These are phyloP conservation scores for Stichodactyla helianthus DNA, from an alignment of 64 coral and sea anemone species.

Conservation along the genomic window DNA sequence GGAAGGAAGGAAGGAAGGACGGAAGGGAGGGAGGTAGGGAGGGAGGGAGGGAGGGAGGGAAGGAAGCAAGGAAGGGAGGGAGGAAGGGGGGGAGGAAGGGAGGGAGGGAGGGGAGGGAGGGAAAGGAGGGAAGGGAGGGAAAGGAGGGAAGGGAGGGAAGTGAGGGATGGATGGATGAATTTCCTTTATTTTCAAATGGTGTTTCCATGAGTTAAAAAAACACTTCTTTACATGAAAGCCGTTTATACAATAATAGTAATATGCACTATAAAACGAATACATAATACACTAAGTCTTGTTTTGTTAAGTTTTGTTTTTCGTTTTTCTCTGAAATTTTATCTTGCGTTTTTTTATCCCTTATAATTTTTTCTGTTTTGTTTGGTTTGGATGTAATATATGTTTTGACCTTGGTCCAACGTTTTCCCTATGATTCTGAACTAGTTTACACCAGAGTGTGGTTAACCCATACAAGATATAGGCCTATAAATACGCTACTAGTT, in stretches of 20 bases:
- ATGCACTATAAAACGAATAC: no score
- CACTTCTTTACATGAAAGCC: no score
- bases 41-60: not conserved
- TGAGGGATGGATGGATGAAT: no score
- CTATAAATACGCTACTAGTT: not conserved
- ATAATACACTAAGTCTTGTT: no score
- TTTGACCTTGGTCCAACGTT: not conserved
- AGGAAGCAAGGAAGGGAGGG: not conserved
- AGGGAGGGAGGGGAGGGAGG: not conserved
- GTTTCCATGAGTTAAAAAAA: no score
- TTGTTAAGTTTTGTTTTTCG: no score
- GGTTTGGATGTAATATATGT: not conserved
- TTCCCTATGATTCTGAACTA: not conserved
- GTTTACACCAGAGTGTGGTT: not conserved
- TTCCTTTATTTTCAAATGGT: no score
- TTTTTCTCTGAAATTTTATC: not conserved
- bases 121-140: no score
- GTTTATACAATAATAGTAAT: no score
- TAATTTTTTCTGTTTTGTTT: not conserved
- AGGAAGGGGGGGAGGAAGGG: no score
- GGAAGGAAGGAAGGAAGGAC: not conserved
- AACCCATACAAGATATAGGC: not conserved
- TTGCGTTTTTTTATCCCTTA: not conserved
- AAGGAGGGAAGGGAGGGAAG: no score
- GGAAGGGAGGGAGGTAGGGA: not conserved